A percentile compares a stretch with the other conserved stretches of the same genome.
Evolutionary conservation across 2,797 vertebrate genomes (phyloP).

Genomic region (Sternarchorhynchus goeldii): DNA sequence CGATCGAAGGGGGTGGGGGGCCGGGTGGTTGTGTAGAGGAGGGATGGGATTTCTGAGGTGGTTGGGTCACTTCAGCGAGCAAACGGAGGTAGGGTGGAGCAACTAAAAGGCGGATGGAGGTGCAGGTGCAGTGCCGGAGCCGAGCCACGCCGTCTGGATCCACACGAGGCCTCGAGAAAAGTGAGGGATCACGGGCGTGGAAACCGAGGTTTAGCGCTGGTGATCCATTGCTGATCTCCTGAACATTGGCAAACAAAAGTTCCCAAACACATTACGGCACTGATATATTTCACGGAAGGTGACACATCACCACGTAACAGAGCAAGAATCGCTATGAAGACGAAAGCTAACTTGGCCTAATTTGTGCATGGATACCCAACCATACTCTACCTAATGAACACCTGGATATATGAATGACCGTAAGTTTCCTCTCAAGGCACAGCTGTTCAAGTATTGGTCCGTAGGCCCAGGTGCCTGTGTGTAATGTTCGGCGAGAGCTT

Average conservation of each 20-base stretch:
- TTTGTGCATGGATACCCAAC: not conserved
- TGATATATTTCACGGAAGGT: too few species aligned
- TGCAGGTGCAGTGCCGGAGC: slow-evolving; percentile 22
- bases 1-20: slow-evolving; percentile 52
- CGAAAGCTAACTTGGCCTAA: not conserved
- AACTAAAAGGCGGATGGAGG: slow-evolving; percentile 45
- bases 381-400: not conserved
- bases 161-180: slow-evolving; percentile 17
- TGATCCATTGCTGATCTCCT: not conserved
- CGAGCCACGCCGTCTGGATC: slow-evolving; percentile 34
- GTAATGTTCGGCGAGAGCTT: not conserved
- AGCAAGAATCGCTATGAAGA: too few species aligned
- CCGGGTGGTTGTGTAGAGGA: too few species aligned
- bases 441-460: not conserved
- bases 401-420: not conserved
- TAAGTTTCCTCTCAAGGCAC: not conserved
- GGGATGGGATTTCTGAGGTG: not conserved
- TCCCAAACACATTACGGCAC: not conserved
- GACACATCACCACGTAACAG: too few species aligned
- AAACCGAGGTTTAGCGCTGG: not conserved
- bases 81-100: slow-evolving; percentile 51
- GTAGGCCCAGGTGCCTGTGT: not conserved
- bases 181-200: not conserved
- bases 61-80: slow-evolving; percentile 44
- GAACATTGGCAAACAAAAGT: not conserved